Evolutionary conservation across 2,888 invertebrate species (phyloP).

Genomic region (Epinotia ramella): DNA sequence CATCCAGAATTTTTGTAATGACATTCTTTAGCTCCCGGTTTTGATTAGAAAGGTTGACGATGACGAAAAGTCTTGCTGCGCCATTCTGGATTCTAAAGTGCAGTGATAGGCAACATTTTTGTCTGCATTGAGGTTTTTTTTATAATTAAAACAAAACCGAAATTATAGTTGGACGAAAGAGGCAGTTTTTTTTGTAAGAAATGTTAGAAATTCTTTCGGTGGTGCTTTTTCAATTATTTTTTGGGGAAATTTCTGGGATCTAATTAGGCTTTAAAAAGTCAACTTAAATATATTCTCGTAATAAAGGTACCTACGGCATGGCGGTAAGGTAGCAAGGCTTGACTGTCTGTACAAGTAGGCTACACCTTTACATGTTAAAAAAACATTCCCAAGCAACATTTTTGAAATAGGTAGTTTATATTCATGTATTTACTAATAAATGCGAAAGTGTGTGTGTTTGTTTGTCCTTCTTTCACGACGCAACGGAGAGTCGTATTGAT

Average conservation of each 20-base stretch:
- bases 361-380: too few relatives aligned
- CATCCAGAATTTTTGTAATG: conserved; percentile 46
- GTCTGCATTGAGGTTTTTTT: background rate
- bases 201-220: conserved; percentile 20
- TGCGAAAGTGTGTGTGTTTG: too few relatives aligned
- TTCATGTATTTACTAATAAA: too few relatives aligned
- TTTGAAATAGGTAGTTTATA: too few relatives aligned
- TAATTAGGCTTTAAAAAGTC: background rate
- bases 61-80: conserved; percentile 33
- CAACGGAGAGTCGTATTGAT: too few relatives aligned
- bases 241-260: conserved; percentile 1
- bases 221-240: conserved; percentile 27
- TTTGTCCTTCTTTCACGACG: too few relatives aligned
- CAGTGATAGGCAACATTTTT: conserved; percentile 17
- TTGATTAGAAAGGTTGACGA: conserved; percentile 50
- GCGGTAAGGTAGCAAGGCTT: too few relatives aligned
- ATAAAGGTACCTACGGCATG: background rate
- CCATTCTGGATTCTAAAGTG: conserved; percentile 31
- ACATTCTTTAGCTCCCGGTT: conserved; percentile 46
- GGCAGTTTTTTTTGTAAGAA: conserved; percentile 25
- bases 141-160: conserved; percentile 37
- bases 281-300: background rate
- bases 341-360: background rate
- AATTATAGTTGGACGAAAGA: conserved; percentile 24
- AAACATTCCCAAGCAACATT: too few relatives aligned